These are phyloP conservation scores for Epinephelus moara DNA, from an alignment of 2,113 vertebrate genomes.

Conservation along the genomic window DNA sequence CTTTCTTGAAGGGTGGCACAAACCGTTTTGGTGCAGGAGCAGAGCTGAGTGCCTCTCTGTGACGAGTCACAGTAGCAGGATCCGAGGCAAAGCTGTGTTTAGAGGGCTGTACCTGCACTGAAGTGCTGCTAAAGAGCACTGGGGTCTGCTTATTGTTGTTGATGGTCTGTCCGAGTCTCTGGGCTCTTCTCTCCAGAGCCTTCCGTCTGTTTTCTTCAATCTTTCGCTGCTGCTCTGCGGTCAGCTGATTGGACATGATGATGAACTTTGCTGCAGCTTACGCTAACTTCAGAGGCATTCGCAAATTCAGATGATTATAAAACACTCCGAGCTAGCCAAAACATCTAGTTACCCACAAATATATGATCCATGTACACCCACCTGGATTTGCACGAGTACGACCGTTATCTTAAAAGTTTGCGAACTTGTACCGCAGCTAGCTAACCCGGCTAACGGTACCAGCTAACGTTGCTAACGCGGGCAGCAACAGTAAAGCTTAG, in stretches of 20 bases:
- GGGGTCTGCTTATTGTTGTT: constrained; percentile 34
- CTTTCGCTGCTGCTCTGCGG: constrained; percentile 90
- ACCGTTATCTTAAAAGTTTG: too few species aligned
- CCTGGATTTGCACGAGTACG: background rate
- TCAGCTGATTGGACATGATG: constrained; percentile 90
- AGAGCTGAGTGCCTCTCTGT: constrained; percentile 6
- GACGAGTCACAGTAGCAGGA: background rate
- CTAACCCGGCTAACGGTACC: too few species aligned
- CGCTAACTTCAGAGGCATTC: background rate
- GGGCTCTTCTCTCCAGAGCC: constrained; percentile 92
- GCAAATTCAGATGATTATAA: background rate
- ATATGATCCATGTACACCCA: background rate
- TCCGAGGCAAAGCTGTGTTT: background rate
- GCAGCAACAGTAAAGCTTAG: background rate
- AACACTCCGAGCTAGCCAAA: background rate
- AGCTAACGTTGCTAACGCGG: constrained; percentile 50
- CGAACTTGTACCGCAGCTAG: background rate
- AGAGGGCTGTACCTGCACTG: constrained; percentile 26
- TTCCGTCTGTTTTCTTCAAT: constrained; percentile 93
- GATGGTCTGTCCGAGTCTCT: constrained; percentile 82
- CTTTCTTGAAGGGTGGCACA: constrained; percentile 30
- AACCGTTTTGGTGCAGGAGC: constrained; percentile 23
- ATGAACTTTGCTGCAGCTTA: background rate
- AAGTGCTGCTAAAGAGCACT: background rate
- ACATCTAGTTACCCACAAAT: background rate